Evolutionary conservation across 2,797 vertebrate genomes (phyloP).

Genomic region (Capromys pilorides): DNA sequence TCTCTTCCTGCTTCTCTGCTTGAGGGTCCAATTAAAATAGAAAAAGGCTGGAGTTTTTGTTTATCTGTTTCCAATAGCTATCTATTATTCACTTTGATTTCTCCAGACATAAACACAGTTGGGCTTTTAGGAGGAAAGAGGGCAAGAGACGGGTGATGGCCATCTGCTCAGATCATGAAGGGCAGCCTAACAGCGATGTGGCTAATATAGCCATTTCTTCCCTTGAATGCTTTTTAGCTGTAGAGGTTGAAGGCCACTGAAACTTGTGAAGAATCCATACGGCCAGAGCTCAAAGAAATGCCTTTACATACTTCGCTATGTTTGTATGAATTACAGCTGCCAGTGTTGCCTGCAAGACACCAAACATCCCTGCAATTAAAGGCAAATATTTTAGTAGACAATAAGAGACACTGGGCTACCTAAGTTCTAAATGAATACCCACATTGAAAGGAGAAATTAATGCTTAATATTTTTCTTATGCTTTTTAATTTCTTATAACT

Average conservation of each 20-base stretch:
- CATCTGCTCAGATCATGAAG: constrained; percentile 74
- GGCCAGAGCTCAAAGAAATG: neutral
- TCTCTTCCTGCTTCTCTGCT: constrained; percentile 74
- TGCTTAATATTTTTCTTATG: too few species aligned
- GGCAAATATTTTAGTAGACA: constrained; percentile 2
- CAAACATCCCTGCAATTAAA: neutral
- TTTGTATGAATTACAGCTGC: neutral
- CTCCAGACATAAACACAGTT: constrained; percentile 65
- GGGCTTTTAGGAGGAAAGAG: constrained; percentile 62
- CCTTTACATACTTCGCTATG: neutral
- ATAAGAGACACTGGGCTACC: neutral
- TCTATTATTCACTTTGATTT: constrained; percentile 80
- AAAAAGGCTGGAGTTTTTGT: constrained; percentile 75
- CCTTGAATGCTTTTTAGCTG: constrained; percentile 47
- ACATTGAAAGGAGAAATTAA: neutral
- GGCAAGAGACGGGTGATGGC: constrained; percentile 57
- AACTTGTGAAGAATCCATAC: neutral
- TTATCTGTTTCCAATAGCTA: constrained; percentile 74
- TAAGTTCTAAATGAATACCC: neutral
- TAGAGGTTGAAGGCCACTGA: constrained; percentile 9
- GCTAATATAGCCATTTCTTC: constrained; percentile 64
- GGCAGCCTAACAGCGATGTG: constrained; percentile 48
- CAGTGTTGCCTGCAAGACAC: neutral
- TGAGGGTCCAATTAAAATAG: constrained; percentile 79
- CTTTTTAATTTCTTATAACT: too few species aligned